Percentiles rank a stretch among this genome's conserved stretches.
Conservation (phyloP, 30 jellyfish, hydroid and myxozoan genomes). For the Aurelia sp. region DNA sequence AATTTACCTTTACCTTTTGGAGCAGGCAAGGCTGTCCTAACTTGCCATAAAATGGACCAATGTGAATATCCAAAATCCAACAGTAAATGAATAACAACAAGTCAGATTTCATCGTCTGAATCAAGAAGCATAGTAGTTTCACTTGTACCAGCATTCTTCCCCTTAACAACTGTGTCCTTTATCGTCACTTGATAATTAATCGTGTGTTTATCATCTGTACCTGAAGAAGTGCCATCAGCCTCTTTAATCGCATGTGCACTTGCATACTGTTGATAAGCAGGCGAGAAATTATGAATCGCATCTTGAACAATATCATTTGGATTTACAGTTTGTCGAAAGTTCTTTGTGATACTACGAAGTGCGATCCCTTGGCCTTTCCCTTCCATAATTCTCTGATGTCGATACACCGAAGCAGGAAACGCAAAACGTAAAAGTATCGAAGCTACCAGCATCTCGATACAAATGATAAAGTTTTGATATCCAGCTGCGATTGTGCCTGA, state of each 20-base stretch:
- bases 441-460: conserved; percentile 97
- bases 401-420: conserved; percentile 87
- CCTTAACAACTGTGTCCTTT: conserved; percentile 53
- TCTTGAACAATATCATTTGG: conserved; percentile 95
- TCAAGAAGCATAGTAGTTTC: conserved; percentile 68
- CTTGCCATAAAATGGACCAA: too few relatives aligned
- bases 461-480: conserved; percentile 88
- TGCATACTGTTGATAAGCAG: conserved; percentile 95
- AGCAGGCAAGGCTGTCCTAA: too few relatives aligned
- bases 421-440: conserved; percentile 89
- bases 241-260: conserved; percentile 78
- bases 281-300: conserved; percentile 95
- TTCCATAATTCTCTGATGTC: conserved; percentile 79
- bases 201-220: conserved; percentile 71
- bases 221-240: conserved; percentile 51
- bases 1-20: too few relatives aligned
- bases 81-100: background rate
- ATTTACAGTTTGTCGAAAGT: conserved; percentile 88
- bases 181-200: conserved; percentile 88
- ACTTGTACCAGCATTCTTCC: conserved; percentile 36
- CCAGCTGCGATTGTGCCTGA: conserved; percentile 94
- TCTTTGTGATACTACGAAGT: conserved; percentile 75
- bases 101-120: conserved; percentile 57
- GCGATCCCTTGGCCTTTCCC: conserved; percentile 80
- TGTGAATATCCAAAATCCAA: background rate